Evolutionary conservation across 1,140 invertebrate genomes (phyloP).

Genomic region (Drosophila ohnishii): DNA sequence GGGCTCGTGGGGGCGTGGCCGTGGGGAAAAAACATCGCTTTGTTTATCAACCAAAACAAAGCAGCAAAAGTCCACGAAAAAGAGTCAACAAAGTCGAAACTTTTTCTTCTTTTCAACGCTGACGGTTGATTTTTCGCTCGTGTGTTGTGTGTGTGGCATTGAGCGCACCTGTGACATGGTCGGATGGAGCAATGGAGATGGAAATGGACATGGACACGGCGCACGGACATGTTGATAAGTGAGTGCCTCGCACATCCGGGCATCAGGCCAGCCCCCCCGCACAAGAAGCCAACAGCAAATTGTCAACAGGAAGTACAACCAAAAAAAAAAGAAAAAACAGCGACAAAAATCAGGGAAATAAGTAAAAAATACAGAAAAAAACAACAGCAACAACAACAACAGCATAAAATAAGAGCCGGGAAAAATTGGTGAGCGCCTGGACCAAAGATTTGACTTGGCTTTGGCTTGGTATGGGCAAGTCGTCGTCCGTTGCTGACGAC

Average conservation of each 20-base stretch:
- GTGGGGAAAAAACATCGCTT: slow-evolving; percentile 63
- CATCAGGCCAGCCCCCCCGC: slow-evolving; percentile 31
- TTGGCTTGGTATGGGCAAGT: slow-evolving; percentile 23
- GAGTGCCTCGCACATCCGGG: slow-evolving; percentile 57
- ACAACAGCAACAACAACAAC: not conserved
- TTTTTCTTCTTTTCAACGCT: slow-evolving; percentile 48
- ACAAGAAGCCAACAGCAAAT: slow-evolving; percentile 68
- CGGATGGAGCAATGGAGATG: slow-evolving; percentile 17
- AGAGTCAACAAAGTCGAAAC: slow-evolving; percentile 65
- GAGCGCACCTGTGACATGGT: slow-evolving; percentile 74
- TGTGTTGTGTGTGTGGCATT: slow-evolving; percentile 48
- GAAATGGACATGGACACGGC: slow-evolving; percentile 37
- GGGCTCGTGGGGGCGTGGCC: slow-evolving; percentile 24
- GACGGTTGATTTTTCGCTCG: slow-evolving; percentile 24
- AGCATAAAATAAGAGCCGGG: not conserved
- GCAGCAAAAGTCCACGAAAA: slow-evolving; percentile 52
- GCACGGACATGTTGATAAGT: slow-evolving; percentile 58
- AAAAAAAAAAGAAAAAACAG: slow-evolving; percentile 49
- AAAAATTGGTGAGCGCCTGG: slow-evolving; percentile 9
- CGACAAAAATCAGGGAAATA: slow-evolving; percentile 8
- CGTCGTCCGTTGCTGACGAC: slow-evolving; percentile 68
- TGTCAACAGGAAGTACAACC: slow-evolving; percentile 76
- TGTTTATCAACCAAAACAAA: slow-evolving; percentile 76
- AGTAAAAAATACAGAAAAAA: slow-evolving; percentile 15
- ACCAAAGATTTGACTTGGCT: slow-evolving; percentile 49